Evolutionary conservation across 2,113 vertebrate genomes (phyloP).

Genomic region (Siniperca knerii): DNA sequence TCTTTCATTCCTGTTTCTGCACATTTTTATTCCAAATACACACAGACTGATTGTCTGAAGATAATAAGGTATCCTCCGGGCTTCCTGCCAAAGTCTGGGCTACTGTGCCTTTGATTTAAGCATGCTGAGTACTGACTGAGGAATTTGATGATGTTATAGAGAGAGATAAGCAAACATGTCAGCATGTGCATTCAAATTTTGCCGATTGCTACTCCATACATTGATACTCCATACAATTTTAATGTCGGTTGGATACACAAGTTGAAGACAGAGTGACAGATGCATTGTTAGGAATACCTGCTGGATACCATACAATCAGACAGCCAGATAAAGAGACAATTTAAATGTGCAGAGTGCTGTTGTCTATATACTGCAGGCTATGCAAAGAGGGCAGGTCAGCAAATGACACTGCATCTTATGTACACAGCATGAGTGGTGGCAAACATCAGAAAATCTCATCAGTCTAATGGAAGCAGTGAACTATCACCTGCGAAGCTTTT

Average conservation of each 20-base stretch:
- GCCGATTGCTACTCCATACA: neutral
- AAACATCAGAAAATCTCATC: constrained; percentile 57
- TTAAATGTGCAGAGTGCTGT: neutral
- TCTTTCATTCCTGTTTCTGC: neutral
- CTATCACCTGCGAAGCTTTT: constrained; percentile 39
- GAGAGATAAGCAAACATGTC: neutral
- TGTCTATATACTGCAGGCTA: neutral
- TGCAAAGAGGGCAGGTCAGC: constrained; percentile 6
- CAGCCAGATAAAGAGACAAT: neutral
- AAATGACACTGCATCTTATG: constrained; percentile 37
- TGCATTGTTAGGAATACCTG: neutral
- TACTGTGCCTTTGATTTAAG: neutral
- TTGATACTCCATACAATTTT: neutral
- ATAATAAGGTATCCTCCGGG: neutral
- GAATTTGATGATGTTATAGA: neutral
- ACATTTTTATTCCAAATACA: neutral
- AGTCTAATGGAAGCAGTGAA: constrained; percentile 57
- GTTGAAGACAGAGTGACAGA: neutral
- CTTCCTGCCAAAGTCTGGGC: neutral
- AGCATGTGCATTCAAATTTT: too few relatives aligned
- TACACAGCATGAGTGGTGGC: constrained; percentile 8
- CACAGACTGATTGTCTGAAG: neutral
- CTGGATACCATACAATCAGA: neutral
- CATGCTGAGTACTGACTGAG: neutral
- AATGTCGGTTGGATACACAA: neutral